Conservation (phyloP, 2,113 vertebrate species). For the Arothron firmamentum region DNA sequence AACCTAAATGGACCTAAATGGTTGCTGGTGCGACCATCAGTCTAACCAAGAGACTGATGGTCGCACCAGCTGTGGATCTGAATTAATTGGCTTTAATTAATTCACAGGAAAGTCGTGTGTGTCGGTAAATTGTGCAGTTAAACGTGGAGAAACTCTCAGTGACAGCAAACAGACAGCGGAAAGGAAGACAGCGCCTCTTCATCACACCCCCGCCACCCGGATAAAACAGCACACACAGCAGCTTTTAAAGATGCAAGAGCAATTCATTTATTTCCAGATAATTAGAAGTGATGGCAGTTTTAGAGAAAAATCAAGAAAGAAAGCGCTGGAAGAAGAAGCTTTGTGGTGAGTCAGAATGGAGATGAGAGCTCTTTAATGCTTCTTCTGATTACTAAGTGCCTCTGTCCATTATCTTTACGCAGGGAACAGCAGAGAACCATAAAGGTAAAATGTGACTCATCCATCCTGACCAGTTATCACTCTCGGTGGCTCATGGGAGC, state of each 20-base stretch:
- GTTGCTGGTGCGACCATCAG: too few species aligned
- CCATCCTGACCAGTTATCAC: conserved; percentile 63
- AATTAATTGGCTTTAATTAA: neutral
- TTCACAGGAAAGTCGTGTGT: neutral
- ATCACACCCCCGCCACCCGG: conserved; percentile 24
- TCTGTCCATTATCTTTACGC: conserved; percentile 70
- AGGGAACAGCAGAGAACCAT: conserved; percentile 65
- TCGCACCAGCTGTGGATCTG: too few species aligned
- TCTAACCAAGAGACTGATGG: too few species aligned
- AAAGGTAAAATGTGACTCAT: conserved; percentile 72
- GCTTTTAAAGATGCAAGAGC: conserved; percentile 35
- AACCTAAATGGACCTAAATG: too few species aligned
- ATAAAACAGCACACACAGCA: conserved; percentile 55
- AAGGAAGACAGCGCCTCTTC: conserved; percentile 1
- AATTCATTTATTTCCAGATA: conserved; percentile 60
- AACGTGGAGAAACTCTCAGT: neutral
- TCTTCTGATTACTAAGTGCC: conserved; percentile 70
- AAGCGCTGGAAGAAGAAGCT: conserved; percentile 59
- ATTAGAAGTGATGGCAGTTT: conserved; percentile 64
- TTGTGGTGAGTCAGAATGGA: conserved; percentile 61
- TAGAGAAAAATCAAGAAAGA: conserved; percentile 4
- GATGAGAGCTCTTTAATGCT: conserved; percentile 68
- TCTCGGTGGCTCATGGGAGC: conserved; percentile 40
- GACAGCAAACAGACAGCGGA: conserved; percentile 1
- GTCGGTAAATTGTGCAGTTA: neutral